phyloP scores from a whole-genome alignment of 2,113 vertebrate genomes.

The Onychostruthus taczanowskii region DNA sequence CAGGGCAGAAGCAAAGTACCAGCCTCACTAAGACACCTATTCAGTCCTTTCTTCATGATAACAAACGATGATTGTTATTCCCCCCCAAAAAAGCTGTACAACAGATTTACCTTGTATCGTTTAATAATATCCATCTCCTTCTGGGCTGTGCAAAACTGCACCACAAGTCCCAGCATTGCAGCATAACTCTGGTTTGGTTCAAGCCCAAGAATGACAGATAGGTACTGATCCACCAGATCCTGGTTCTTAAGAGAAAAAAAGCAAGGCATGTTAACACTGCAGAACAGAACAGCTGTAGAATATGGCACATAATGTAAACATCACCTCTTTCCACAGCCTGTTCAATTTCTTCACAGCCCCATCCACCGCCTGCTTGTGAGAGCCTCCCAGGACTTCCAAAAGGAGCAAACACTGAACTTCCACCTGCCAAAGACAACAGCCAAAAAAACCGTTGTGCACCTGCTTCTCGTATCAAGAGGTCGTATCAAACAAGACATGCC shows the following conservation, averaged over 20 bases:
- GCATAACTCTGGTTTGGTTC: constrained; percentile 83
- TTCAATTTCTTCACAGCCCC: constrained; percentile 85
- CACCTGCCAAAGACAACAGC: constrained; percentile 74
- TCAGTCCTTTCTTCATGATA: not conserved
- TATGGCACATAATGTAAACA: not conserved
- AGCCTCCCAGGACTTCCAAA: constrained; percentile 90
- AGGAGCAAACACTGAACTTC: constrained; percentile 92
- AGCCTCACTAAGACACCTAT: not conserved
- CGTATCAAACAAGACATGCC: not conserved
- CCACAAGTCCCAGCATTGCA: constrained; percentile 83
- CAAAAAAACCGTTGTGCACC: not conserved
- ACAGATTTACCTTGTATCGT: constrained; percentile 80
- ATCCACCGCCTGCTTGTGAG: constrained; percentile 80
- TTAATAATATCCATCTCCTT: constrained; percentile 83
- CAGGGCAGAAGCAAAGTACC: not conserved
- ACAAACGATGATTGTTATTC: not conserved
- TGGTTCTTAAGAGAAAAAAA: constrained; percentile 74
- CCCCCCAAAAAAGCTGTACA: not conserved
- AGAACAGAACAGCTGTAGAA: not conserved
- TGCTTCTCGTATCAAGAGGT: not conserved
- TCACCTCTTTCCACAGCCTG: constrained; percentile 89
- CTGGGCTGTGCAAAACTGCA: constrained; percentile 86
- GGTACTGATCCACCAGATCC: constrained; percentile 86
- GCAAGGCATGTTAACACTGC: not conserved
- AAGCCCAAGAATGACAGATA: constrained; percentile 82